These are phyloP conservation scores for Zhuqinia jingwanae DNA, from an alignment of 2,888 invertebrate genomes.

Conservation along the genomic window DNA sequence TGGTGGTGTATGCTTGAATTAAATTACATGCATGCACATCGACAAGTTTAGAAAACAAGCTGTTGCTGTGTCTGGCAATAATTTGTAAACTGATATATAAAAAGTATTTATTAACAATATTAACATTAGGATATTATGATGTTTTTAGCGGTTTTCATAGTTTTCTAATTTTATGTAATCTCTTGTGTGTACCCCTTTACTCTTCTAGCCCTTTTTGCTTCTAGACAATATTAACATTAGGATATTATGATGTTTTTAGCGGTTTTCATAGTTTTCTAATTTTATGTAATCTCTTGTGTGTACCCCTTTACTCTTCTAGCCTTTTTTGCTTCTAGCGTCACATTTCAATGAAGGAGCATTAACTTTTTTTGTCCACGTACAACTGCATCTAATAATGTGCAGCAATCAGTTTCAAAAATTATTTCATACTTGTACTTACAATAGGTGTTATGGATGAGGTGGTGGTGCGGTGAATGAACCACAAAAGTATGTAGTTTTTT, in stretches of 20 bases:
- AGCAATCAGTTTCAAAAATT: background rate
- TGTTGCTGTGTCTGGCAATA: slow-evolving; percentile 31
- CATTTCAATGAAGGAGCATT: slow-evolving; percentile 29
- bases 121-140: slow-evolving; percentile 7
- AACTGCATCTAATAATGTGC: background rate
- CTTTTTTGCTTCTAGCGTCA: slow-evolving; percentile 5
- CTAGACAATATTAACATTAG: background rate
- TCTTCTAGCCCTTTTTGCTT: too few relatives aligned
- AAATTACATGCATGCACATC: slow-evolving; percentile 55
- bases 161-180: slow-evolving; percentile 55
- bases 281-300: slow-evolving; percentile 41
- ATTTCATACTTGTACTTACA: too few relatives aligned
- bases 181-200: slow-evolving; percentile 7
- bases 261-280: slow-evolving; percentile 54
- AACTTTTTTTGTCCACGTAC: slow-evolving; percentile 40
- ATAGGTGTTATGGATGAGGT: background rate
- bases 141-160: slow-evolving; percentile 42
- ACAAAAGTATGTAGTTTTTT: slow-evolving; percentile 50
- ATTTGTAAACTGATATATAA: slow-evolving; percentile 38
- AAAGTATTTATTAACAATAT: background rate
- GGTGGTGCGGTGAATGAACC: slow-evolving; percentile 68
- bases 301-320: background rate
- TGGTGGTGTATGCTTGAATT: slow-evolving; percentile 38
- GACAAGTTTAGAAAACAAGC: slow-evolving; percentile 65
- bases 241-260: slow-evolving; percentile 12